phyloP scores from a whole-genome alignment of 1,140 invertebrate species.

The Adelges cooleyi region DNA sequence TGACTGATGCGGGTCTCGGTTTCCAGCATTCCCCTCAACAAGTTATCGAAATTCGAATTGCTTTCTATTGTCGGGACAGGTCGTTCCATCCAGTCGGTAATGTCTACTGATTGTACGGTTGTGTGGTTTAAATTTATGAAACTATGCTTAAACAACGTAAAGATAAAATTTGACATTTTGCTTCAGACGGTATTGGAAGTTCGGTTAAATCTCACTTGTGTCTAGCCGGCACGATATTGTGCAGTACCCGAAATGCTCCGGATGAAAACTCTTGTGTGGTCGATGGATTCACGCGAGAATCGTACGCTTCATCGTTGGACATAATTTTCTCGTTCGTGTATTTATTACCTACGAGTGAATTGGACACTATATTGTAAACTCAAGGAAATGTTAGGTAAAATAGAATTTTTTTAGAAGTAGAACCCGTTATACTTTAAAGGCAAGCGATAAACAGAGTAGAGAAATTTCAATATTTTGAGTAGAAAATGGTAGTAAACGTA shows the following conservation, averaged over 20 bases:
- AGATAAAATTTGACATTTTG: too few species aligned
- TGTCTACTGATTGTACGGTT: background rate
- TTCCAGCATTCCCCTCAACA: background rate
- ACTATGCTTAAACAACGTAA: background rate
- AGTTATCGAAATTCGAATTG: background rate
- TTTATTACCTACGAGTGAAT: background rate
- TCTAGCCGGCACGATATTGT: background rate
- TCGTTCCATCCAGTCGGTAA: conserved; percentile 4
- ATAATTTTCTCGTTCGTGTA: background rate
- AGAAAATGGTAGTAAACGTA: too few species aligned
- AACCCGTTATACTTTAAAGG: too few species aligned
- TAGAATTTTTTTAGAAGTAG: too few species aligned
- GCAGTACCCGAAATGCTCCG: conserved; percentile 3
- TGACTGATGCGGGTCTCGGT: background rate
- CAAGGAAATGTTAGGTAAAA: background rate
- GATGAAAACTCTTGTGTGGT: conserved; percentile 6
- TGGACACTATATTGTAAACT: background rate
- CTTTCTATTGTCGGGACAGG: background rate
- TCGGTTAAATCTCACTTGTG: background rate
- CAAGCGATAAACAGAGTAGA: too few species aligned
- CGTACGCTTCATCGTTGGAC: background rate
- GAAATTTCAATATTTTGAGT: too few species aligned
- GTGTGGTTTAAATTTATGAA: background rate
- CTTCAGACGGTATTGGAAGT: too few species aligned
- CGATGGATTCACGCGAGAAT: background rate